Evolutionary conservation across 1,140 invertebrate species (phyloP).

Genomic region (Teleopsis dalmanni): DNA sequence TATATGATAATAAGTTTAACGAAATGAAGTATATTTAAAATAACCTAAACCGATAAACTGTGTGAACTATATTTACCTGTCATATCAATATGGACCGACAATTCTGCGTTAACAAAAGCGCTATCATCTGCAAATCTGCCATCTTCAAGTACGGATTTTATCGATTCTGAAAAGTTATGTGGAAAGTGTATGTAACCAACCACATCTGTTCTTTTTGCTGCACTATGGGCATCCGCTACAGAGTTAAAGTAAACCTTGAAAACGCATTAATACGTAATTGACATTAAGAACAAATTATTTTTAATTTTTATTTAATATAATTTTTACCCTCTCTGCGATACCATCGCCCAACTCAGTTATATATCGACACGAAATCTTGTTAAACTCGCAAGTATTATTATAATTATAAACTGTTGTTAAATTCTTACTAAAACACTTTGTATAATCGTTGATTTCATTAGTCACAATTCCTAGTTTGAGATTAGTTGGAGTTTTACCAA

Average conservation of each 20-base stretch:
- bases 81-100: slow-evolving; percentile 50
- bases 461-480: slow-evolving; percentile 70
- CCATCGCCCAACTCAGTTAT: slow-evolving; percentile 47
- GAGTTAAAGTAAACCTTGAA: slow-evolving; percentile 11
- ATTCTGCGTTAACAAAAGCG: slow-evolving; percentile 51
- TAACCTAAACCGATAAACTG: neutral
- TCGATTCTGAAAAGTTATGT: slow-evolving; percentile 64
- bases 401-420: slow-evolving; percentile 28
- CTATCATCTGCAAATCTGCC: slow-evolving; percentile 46
- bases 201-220: slow-evolving; percentile 54
- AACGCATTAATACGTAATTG: neutral
- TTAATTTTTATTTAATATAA: neutral
- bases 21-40: neutral
- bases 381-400: slow-evolving; percentile 45
- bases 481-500: slow-evolving; percentile 68
- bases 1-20: slow-evolving; percentile 4
- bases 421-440: slow-evolving; percentile 29
- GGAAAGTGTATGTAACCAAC: slow-evolving; percentile 66
- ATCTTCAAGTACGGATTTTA: slow-evolving; percentile 51
- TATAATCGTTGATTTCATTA: slow-evolving; percentile 52
- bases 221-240: slow-evolving; percentile 48
- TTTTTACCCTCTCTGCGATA: slow-evolving; percentile 26
- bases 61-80: slow-evolving; percentile 30
- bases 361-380: slow-evolving; percentile 53
- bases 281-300: neutral